Evolutionary conservation across 2,888 invertebrate genomes (phyloP).

Genomic region (Phortica magna): DNA sequence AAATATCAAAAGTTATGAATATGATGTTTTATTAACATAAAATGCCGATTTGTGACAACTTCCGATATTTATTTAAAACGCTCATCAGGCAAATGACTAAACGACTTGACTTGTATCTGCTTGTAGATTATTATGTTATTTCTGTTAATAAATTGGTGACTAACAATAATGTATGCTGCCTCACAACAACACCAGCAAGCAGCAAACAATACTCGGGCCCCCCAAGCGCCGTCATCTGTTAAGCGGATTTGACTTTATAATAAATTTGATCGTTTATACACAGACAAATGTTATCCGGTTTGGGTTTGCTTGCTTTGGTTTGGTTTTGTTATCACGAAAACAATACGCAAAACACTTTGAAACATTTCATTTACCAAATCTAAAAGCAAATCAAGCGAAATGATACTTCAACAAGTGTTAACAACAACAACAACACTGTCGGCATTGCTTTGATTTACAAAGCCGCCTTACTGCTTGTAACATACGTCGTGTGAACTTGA

Average conservation of each 20-base stretch:
- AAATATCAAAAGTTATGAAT: conserved; percentile 19
- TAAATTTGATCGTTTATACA: not conserved
- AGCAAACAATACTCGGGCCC: not conserved
- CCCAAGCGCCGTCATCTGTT: not conserved
- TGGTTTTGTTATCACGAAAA: not conserved
- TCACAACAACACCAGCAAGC: too few species aligned
- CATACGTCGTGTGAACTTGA: not conserved
- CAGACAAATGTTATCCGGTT: conserved; percentile 1
- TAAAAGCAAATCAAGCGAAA: too few species aligned
- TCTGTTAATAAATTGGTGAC: conserved; percentile 59
- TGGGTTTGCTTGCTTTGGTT: too few species aligned
- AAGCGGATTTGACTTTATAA: not conserved
- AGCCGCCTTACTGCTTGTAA: too few species aligned
- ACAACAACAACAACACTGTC: too few species aligned
- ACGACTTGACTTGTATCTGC: not conserved
- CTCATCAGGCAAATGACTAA: not conserved
- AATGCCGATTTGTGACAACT: conserved; percentile 18
- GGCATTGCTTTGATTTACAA: too few species aligned
- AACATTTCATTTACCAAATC: too few species aligned
- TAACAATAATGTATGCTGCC: conserved; percentile 44
- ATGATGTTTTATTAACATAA: conserved; percentile 21
- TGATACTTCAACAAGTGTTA: too few species aligned
- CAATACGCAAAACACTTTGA: too few species aligned
- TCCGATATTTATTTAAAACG: conserved; percentile 1
- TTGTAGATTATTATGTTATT: conserved; percentile 43